These are phyloP conservation scores for Xerus inauris DNA, from an alignment of 2,113 vertebrate genomes.

Conservation along the genomic window DNA sequence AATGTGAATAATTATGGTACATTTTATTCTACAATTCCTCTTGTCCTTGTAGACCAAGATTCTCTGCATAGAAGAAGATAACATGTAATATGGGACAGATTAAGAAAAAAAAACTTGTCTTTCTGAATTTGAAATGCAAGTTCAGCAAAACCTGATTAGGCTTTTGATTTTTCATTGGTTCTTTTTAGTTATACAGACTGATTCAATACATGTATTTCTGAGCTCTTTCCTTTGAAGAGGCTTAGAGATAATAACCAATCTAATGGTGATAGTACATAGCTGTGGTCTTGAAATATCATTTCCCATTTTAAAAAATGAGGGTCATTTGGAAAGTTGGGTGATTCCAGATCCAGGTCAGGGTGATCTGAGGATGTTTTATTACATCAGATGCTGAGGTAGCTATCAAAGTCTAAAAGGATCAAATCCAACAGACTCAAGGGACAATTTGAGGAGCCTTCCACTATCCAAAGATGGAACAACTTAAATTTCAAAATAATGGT, in stretches of 20 bases:
- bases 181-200: background rate
- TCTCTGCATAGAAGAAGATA: background rate
- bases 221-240: background rate
- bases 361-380: slow-evolving; percentile 5
- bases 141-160: background rate
- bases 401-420: background rate
- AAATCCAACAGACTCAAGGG: no score
- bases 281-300: background rate
- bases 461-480: background rate
- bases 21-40: background rate
- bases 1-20: slow-evolving; percentile 11
- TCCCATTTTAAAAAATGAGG: background rate
- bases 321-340: background rate
- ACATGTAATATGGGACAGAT: background rate
- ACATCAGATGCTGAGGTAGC: background rate
- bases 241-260: background rate
- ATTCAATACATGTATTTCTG: background rate
- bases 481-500: slow-evolving; percentile 6
- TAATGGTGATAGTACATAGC: background rate
- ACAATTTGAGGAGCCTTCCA: background rate
- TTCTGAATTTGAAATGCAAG: slow-evolving; percentile 47
- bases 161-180: background rate
- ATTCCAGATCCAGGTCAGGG: background rate
- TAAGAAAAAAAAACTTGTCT: background rate
- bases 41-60: background rate